phyloP scores from a whole-genome alignment of 2,888 invertebrate genomes.

The Drosophila lacicola region DNA sequence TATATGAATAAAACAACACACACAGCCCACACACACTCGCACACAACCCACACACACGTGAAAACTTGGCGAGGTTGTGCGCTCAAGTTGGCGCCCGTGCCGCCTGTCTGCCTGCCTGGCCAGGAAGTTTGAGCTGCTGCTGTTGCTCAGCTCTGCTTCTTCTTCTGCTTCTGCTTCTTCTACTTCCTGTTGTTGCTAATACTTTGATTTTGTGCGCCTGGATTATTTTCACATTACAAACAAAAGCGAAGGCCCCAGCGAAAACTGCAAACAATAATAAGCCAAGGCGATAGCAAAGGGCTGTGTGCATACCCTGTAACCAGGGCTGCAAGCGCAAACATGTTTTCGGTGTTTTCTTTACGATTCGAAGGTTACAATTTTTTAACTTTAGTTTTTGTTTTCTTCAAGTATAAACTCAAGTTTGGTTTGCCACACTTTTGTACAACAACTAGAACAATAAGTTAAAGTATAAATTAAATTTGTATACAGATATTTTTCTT shows the following conservation, averaged over 20 bases:
- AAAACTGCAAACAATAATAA: constrained; percentile 50
- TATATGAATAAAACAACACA: constrained; percentile 68
- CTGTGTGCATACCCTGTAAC: constrained; percentile 5
- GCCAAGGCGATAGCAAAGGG: background rate
- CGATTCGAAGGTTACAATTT: background rate
- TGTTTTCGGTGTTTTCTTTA: background rate
- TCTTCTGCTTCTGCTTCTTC: constrained; percentile 5
- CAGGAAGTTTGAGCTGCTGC: constrained; percentile 50
- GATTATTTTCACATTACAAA: constrained; percentile 78
- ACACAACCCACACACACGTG: constrained; percentile 26
- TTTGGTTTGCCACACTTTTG: no score
- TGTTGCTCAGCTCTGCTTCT: constrained; percentile 18
- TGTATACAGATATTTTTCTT: no score
- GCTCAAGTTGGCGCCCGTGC: background rate
- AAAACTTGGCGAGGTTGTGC: constrained; percentile 25
- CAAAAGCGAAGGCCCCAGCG: constrained; percentile 51
- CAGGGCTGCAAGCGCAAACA: no score
- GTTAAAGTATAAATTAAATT: no score
- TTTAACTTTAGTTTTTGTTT: no score
- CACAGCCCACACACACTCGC: constrained; percentile 23
- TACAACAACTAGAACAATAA: no score
- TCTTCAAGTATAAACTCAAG: no score
- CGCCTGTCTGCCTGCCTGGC: constrained; percentile 23
- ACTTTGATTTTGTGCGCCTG: constrained; percentile 71
- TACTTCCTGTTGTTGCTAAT: constrained; percentile 53